Base-by-base conservation (phyloP, 2,888 invertebrate species). In the Tanytarsus gracilentus region DNA sequence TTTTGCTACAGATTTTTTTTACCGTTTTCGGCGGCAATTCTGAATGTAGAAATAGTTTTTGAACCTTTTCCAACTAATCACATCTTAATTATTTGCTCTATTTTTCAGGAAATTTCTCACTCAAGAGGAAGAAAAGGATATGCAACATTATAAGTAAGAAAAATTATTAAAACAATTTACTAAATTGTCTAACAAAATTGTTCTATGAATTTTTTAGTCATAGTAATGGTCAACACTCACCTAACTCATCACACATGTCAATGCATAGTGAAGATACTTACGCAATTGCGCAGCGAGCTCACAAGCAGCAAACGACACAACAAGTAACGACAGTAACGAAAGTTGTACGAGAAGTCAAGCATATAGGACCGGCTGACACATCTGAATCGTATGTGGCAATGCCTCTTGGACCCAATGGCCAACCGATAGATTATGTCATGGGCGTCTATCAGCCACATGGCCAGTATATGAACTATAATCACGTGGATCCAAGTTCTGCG, bases 241-340 rank as follows among this genome's bases (percentile, higher is more conserved):
- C 81, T 66, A 78, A 79, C 68, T 80, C 81, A 50, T 75, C 75
- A 67, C 74, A 71, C 64, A 73, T 75, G 71, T 75, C 75, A 60
- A 73, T 75, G 63, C 76, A 76, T 64, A 76, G 75, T 67, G 75
- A 75, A 63, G 76, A 76, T 64, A 76, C 76, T 61, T 70, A 76
- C 48, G 76, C 78, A 55, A 72, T 79, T 66, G 75, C 78, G 64
- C 79, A 82, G 66, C 77, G 83, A 63, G 79, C 80, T 62, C 81
- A 82, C 68, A 83, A 83, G 68, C 82, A 83, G 69, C 83, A 83
- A 69, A 81, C 81, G 61, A 82, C 82, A 51, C 83, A 84, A 70
- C 75, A 84, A 79, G 83, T 84, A 68, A 84, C 84, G 62, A 83
- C 83, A 29, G 81, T 84, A 63, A 84, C 83, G 61, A 84, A 84